Conservation (phyloP, 2,888 invertebrate genomes). For the Parnassius orleans region DNA sequence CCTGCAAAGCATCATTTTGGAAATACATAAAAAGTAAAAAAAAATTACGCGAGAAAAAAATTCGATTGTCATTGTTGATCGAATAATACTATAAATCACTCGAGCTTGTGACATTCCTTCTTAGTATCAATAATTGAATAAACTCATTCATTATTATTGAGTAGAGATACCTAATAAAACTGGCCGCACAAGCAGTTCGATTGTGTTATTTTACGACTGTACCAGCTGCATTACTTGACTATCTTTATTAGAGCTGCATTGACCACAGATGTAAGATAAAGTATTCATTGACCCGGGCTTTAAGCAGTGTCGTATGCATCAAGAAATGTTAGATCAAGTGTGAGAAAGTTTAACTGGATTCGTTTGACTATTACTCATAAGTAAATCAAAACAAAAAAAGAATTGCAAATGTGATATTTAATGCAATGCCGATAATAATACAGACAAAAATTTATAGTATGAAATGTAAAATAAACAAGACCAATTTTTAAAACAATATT, state of each 20-base stretch:
- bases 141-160: slow-evolving; percentile 71
- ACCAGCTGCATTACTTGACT: slow-evolving; percentile 68
- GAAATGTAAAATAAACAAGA: too few species aligned
- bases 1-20: not conserved
- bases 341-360: slow-evolving; percentile 18
- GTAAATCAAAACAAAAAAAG: too few species aligned
- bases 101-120: slow-evolving; percentile 64
- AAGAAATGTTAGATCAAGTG: slow-evolving; percentile 18
- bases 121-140: slow-evolving; percentile 74
- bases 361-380: not conserved
- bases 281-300: slow-evolving; percentile 34
- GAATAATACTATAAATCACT: slow-evolving; percentile 65
- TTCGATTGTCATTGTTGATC: slow-evolving; percentile 24
- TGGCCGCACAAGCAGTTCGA: slow-evolving; percentile 60
- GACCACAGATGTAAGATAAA: slow-evolving; percentile 45
- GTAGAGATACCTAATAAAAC: slow-evolving; percentile 58
- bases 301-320: slow-evolving; percentile 18
- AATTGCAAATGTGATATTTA: too few species aligned
- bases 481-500: too few species aligned
- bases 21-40: slow-evolving; percentile 8
- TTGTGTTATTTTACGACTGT: slow-evolving; percentile 70
- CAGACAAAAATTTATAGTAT: too few species aligned
- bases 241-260: slow-evolving; percentile 67
- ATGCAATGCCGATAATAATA: too few species aligned
- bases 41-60: slow-evolving; percentile 5